Base-by-base conservation (phyloP, 92 coral and sea anemone species). In the Porites lobata region DNA sequence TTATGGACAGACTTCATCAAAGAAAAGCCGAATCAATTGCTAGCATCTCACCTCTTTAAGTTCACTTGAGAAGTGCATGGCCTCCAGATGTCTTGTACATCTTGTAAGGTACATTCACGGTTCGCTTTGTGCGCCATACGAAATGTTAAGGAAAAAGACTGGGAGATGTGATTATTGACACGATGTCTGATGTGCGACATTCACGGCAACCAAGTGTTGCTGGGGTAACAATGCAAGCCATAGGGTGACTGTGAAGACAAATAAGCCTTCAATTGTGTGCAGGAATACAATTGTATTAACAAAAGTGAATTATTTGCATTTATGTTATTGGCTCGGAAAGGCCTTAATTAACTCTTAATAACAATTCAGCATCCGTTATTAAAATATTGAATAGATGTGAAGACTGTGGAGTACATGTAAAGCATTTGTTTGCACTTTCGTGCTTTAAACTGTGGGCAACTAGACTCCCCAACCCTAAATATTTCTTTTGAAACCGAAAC, bases 31-130 rank as follows among this genome's bases (percentile, higher is more conserved):
- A 77, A 54, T 7, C 8, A 54, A 10, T 68, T 22, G 51, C 5
- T 57, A 43, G 15, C 75, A n/a, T 51, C 83, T 76, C 58, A 85
- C 89, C 81, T 77, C 50, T 63, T 62, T n/a, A 65, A 20, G 65
- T 85, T 82, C 50, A 85, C 89, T 64, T 85, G 89, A 29, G 89
- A 85, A 22, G 89, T 77, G 12, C 68, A 24, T 4, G 89, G 89
- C 29, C 84, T 65, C 89, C 89, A 85, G 9, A 66, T 68, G 82
- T 76, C 84, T 65, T 85, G 89, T 6, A 64, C 72, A 51, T 74
- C 88, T 73, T 84, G 81, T 19, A 84, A n/a, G 5, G 76, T 85
- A 26, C 76, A 76, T 20, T 63, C 15, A 26, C 24, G 87, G 72
- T 47, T 73, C 11, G 52, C 80, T 84, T 75, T 74, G 63, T 54